Evolutionary conservation across 2,113 vertebrate genomes (phyloP).

Genomic region (Perca fluviatilis): DNA sequence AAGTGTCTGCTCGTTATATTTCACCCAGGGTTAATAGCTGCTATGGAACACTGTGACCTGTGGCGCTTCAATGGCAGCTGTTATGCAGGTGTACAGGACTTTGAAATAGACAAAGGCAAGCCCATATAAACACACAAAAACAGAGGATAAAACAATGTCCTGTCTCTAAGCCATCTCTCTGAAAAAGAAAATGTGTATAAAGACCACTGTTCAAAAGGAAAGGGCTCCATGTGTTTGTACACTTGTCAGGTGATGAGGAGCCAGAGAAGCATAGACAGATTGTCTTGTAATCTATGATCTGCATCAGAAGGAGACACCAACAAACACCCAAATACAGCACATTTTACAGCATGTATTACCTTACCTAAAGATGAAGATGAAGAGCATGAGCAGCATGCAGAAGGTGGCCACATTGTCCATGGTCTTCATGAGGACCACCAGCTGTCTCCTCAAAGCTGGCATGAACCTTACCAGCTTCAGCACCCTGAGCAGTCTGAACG

Average conservation of each 20-base stretch:
- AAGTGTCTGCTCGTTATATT: constrained; percentile 51
- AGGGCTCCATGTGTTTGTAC: background rate
- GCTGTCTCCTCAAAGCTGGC: constrained; percentile 94
- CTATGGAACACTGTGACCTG: constrained; percentile 4
- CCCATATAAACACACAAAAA: background rate
- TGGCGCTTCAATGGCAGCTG: constrained; percentile 1
- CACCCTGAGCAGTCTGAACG: constrained; percentile 94
- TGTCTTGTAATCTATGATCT: background rate
- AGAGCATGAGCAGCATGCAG: constrained; percentile 99
- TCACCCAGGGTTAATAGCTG: constrained; percentile 31
- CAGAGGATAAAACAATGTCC: background rate
- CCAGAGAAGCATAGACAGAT: background rate
- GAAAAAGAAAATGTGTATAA: background rate
- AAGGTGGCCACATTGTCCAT: constrained; percentile 99
- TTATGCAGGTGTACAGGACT: constrained; percentile 7
- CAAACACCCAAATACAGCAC: background rate
- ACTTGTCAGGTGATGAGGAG: background rate
- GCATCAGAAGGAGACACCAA: background rate
- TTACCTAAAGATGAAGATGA: constrained; percentile 99
- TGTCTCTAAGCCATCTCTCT: background rate
- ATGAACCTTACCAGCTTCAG: constrained; percentile 98
- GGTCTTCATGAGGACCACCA: constrained; percentile 98
- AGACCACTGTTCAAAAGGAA: background rate
- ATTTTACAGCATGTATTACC: too few species aligned
- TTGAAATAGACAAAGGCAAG: background rate